These are phyloP conservation scores for Brachyalestes nurse DNA, from an alignment of 2,797 vertebrate genomes.

Conservation along the genomic window DNA sequence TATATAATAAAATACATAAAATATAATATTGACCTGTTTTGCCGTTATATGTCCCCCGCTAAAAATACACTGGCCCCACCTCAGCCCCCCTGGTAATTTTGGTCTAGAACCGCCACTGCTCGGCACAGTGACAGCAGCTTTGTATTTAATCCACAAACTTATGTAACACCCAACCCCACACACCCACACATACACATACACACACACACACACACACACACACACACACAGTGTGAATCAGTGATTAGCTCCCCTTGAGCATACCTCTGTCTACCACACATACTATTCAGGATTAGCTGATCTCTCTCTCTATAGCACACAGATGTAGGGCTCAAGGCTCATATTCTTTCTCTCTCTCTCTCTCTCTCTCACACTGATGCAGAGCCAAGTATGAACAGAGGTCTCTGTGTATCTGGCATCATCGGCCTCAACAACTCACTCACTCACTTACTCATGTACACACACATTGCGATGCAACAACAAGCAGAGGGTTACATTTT, in stretches of 20 bases:
- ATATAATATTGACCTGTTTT: too few species aligned
- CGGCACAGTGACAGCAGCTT: neutral
- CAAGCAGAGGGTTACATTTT: neutral
- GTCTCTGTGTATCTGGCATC: slow-evolving; percentile 52
- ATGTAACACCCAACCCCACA: neutral
- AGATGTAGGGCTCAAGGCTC: too few species aligned
- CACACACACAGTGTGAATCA: slow-evolving; percentile 19
- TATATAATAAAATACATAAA: too few species aligned
- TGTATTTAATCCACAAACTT: slow-evolving; percentile 20
- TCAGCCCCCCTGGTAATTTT: too few species aligned
- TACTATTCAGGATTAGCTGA: neutral
- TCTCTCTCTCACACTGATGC: slow-evolving; percentile 21
- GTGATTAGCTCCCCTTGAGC: slow-evolving; percentile 26
- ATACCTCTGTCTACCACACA: neutral
- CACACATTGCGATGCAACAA: slow-evolving; percentile 9
- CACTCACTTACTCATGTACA: slow-evolving; percentile 5
- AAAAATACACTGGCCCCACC: too few species aligned
- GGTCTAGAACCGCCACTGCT: too few species aligned
- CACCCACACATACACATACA: slow-evolving; percentile 18
- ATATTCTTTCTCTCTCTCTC: neutral
- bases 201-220: slow-evolving; percentile 1
- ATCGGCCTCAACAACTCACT: slow-evolving; percentile 5
- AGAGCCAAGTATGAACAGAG: slow-evolving; percentile 28
- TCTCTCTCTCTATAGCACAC: neutral
- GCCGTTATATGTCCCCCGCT: too few species aligned